These are phyloP conservation scores for Chaetophractus vellerosus DNA, from an alignment of 2,797 vertebrate genomes.

Conservation along the genomic window DNA sequence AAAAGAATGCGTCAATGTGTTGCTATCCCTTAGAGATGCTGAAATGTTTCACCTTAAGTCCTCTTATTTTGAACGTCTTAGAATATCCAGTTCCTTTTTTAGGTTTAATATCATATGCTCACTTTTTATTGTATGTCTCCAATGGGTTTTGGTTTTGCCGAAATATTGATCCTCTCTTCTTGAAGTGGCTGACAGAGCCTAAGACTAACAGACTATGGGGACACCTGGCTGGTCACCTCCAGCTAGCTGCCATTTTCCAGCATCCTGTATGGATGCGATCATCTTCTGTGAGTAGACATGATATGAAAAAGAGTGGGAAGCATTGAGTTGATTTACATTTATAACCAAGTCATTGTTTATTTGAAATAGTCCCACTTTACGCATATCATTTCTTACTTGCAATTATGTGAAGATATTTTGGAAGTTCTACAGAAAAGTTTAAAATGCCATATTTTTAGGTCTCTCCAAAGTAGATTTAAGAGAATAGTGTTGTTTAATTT, in stretches of 20 bases:
- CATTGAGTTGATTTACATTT: background rate
- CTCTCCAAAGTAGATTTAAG: slow-evolving; percentile 42
- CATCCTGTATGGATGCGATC: background rate
- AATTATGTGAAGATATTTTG: slow-evolving; percentile 50
- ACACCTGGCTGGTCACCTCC: background rate
- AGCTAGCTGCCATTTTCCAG: background rate
- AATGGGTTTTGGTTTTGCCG: slow-evolving; percentile 3
- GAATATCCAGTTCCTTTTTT: slow-evolving; percentile 23
- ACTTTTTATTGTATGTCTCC: background rate
- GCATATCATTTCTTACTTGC: background rate
- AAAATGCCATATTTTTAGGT: slow-evolving; percentile 2
- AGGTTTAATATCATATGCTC: slow-evolving; percentile 46
- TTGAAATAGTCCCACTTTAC: slow-evolving; percentile 15
- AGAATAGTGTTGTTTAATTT: slow-evolving; percentile 51
- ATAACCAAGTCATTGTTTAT: background rate
- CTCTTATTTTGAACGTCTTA: slow-evolving; percentile 14
- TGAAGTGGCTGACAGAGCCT: background rate
- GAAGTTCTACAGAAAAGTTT: slow-evolving; percentile 46
- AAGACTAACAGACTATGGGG: background rate
- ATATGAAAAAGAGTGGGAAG: background rate
- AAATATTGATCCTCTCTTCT: slow-evolving; percentile 23
- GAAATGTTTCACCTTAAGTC: slow-evolving; percentile 6
- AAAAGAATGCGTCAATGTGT: background rate
- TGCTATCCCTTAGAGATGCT: slow-evolving; percentile 5
- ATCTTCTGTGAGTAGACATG: background rate